Conservation (phyloP, 2,797 vertebrate species). For the Gambusia yucatana region DNA sequence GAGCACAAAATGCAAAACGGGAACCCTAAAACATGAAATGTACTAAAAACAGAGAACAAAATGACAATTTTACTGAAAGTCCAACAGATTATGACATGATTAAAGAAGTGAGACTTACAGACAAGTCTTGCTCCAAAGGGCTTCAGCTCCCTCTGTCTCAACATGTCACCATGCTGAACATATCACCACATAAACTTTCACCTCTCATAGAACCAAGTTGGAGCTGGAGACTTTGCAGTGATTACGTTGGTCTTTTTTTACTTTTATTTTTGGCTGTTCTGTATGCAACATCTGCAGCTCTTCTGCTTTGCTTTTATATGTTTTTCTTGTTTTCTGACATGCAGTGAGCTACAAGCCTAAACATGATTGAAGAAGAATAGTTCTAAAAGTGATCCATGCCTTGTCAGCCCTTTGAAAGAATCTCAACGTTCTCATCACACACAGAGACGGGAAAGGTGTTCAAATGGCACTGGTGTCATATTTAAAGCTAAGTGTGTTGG, state of each 20-base stretch:
- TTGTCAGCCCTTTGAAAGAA: constrained; percentile 16
- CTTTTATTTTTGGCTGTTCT: neutral
- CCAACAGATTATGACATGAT: neutral
- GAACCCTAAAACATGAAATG: neutral
- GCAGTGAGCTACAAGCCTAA: neutral
- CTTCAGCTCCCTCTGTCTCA: neutral
- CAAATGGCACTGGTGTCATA: constrained; percentile 28
- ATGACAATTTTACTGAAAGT: neutral
- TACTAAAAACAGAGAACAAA: neutral
- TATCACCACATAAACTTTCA: neutral
- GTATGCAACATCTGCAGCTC: neutral
- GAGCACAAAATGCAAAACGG: neutral
- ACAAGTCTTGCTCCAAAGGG: neutral
- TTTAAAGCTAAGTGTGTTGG: constrained; percentile 35
- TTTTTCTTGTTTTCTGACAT: neutral
- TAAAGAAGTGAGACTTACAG: neutral
- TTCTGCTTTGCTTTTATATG: neutral
- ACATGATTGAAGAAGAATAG: neutral
- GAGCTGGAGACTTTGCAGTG: neutral
- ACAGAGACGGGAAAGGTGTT: constrained; percentile 6
- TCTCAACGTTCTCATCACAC: constrained; percentile 3
- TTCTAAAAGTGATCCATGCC: neutral
- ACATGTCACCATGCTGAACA: neutral
- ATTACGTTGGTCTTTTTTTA: neutral
- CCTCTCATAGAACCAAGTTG: neutral